Evolutionary conservation across 2,113 vertebrate species (phyloP).

Genomic region (Furnarius figulus): DNA sequence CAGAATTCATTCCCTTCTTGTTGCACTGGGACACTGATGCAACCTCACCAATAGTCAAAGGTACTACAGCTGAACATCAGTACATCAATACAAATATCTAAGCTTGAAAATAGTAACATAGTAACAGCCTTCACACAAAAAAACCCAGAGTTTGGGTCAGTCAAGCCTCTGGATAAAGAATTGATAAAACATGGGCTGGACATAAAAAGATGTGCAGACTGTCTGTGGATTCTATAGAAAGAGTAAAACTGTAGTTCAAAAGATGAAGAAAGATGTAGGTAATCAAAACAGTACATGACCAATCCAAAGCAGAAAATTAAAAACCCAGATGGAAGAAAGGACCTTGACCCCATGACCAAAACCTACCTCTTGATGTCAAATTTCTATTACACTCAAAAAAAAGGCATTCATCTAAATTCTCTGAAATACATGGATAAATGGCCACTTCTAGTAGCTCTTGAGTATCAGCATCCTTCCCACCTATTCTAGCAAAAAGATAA

Average conservation of each 20-base stretch:
- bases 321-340: not conserved
- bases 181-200: not conserved
- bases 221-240: not conserved
- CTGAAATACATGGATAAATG: not conserved
- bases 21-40: not conserved
- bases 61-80: not conserved
- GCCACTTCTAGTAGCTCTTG: not conserved
- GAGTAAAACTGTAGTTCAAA: not conserved
- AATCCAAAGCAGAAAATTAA: not conserved
- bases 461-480: not conserved
- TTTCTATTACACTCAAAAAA: not conserved
- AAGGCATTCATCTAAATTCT: not conserved
- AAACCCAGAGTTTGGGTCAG: accelerated
- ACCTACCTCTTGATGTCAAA: not conserved
- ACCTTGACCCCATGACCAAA: not conserved
- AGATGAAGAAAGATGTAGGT: not conserved
- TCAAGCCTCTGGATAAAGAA: not conserved
- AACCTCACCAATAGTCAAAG: not conserved
- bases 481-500: not conserved
- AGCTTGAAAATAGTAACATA: not conserved
- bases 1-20: not conserved
- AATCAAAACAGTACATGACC: not conserved
- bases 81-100: not conserved
- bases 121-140: not conserved
- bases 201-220: not conserved